Evolutionary conservation across 2,888 invertebrate genomes (phyloP).

Genomic region (Eretmocerus hayati): DNA sequence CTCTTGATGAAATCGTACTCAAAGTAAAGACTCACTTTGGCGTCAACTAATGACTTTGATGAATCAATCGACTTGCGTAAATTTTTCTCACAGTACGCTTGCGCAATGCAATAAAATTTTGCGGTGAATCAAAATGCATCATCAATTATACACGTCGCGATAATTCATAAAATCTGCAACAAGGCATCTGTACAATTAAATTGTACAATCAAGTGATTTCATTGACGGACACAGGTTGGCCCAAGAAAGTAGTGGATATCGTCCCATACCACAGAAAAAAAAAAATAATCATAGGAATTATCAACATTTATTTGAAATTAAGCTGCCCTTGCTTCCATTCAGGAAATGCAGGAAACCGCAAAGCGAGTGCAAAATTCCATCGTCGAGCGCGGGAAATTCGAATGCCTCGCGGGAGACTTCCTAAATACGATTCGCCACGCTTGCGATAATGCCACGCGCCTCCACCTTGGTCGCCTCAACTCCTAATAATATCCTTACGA

Average conservation of each 20-base stretch:
- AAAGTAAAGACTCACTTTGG: too few species aligned
- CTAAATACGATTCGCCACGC: neutral
- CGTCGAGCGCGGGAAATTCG: neutral
- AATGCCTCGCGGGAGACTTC: neutral
- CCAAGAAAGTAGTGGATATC: too few species aligned
- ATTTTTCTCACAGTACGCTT: neutral
- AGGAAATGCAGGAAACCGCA: too few species aligned
- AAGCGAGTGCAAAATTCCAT: too few species aligned
- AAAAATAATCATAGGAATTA: constrained; percentile 6
- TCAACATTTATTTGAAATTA: constrained; percentile 2
- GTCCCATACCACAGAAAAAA: too few species aligned
- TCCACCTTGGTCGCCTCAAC: neutral
- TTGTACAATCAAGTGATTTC: too few species aligned
- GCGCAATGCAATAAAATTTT: neutral
- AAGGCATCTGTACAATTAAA: too few species aligned
- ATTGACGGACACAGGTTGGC: too few species aligned
- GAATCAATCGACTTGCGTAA: constrained; percentile 2
- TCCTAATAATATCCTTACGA: constrained; percentile 13
- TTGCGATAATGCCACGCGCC: constrained; percentile 12
- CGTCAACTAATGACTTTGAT: too few species aligned
- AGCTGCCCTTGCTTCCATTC: too few species aligned
- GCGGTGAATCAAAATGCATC: neutral
- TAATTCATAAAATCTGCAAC: too few species aligned
- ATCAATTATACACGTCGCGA: neutral
- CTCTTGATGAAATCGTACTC: too few species aligned